Evolutionary conservation across 2,797 vertebrate species (phyloP).

Genomic region (Propithecus perrieri): DNA sequence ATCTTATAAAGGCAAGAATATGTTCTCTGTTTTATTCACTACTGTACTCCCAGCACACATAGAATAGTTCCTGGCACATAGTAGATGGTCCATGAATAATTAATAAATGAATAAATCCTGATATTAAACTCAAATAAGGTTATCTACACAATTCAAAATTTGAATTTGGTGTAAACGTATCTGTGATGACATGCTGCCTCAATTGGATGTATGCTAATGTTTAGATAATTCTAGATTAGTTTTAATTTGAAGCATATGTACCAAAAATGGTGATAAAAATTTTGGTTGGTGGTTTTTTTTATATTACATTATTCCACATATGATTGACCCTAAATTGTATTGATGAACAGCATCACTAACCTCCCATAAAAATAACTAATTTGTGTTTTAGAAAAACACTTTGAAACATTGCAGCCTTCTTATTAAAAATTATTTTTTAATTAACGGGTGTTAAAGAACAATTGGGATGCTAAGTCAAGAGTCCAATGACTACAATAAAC

Average conservation of each 20-base stretch:
- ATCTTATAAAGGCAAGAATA: not conserved
- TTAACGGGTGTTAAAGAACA: not conserved
- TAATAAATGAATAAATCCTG: not conserved
- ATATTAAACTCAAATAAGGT: not conserved
- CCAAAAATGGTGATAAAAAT: not conserved
- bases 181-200: not conserved
- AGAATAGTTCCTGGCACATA: not conserved
- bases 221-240: not conserved
- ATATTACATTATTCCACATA: not conserved
- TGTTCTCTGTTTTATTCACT: not conserved
- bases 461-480: not conserved
- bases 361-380: not conserved
- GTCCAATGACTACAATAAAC: not conserved
- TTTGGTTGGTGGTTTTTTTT: not conserved
- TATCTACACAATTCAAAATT: not conserved
- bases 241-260: not conserved
- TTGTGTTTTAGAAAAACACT: not conserved
- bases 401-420: not conserved
- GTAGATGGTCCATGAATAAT: not conserved
- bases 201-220: not conserved
- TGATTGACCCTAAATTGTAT: not conserved
- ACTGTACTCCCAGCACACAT: not conserved
- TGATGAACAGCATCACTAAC: not conserved
- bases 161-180: not conserved
- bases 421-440: slow-evolving; percentile 20